Base-by-base conservation (phyloP, 1,140 invertebrate genomes). In the Eciton burchellii region DNA sequence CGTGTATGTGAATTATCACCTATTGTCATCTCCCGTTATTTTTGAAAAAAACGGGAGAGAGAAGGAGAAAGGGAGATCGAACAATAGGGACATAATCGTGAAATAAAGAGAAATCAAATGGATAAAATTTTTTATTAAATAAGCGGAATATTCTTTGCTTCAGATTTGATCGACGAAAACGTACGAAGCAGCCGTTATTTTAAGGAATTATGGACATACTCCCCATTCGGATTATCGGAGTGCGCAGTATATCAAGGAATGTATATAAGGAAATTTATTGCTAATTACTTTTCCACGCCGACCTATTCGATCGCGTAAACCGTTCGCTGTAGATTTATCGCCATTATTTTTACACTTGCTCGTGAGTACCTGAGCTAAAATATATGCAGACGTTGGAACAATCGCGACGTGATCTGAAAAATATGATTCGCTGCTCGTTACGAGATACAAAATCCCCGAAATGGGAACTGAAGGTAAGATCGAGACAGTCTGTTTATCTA, bases 251-350 rank as follows among this genome's bases (percentile, higher is more conserved):
- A 76, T 74, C 70, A 79, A 16, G 54, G 16, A n/a, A n/a, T n/a
- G n/a, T n/a, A n/a, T 16, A n/a, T 5, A 35, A 35, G 57, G 71
- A 49, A 72, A 88, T 88, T 88, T 88, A 88, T 88, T 84, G 74
- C 74, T 88, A 88, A 88, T 88, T 88, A 88, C 82, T 86, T 86
- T 87, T 65, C 86, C 54, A 81, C 84, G 82, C 54, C 63, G 70
- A 76, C 49, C 70, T 76, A 77, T 84, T 52, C 62, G 26, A 24
- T 56, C 63, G 62, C 41, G 45, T 24, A 41, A 43, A 41, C 68
- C 65, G n/a, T 59, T 60, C 26, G 41, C 24, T n/a, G 57, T 63
- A n/a, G 35, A 84, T 88, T 88, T 88, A 88, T 77, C 47, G 57
- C 56, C 43, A 62, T 83, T 86, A 86, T 77, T 87, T 83, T 83